These are phyloP conservation scores for Rosalia funebris DNA, from an alignment of 2,888 invertebrate species.

Conservation along the genomic window DNA sequence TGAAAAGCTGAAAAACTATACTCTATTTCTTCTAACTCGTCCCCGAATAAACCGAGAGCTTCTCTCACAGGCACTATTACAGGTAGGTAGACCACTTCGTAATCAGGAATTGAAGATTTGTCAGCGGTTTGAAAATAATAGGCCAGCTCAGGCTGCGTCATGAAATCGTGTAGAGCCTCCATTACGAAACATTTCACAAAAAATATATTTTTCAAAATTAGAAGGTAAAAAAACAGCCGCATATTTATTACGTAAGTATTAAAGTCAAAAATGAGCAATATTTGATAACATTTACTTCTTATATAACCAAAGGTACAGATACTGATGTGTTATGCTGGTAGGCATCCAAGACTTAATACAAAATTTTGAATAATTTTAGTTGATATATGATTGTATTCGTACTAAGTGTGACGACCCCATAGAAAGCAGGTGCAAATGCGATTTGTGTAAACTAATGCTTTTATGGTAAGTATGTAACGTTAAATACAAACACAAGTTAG, in stretches of 20 bases:
- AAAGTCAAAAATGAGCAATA: too few species aligned
- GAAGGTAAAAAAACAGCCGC: slow-evolving; percentile 1
- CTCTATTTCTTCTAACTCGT: slow-evolving; percentile 64
- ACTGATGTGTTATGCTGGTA: slow-evolving; percentile 36
- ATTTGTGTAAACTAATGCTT: slow-evolving; percentile 15
- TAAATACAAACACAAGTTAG: slow-evolving; percentile 37
- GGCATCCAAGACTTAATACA: slow-evolving; percentile 22
- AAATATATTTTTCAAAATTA: slow-evolving; percentile 6
- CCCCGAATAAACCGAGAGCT: slow-evolving; percentile 51
- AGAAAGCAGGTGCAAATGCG: slow-evolving; percentile 31
- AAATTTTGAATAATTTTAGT: slow-evolving; percentile 36
- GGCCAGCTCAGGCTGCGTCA: slow-evolving; percentile 63
- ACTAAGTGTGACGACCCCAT: slow-evolving; percentile 35
- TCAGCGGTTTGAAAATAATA: slow-evolving; percentile 62
- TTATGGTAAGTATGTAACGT: slow-evolving; percentile 36
- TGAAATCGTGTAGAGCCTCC: slow-evolving; percentile 58
- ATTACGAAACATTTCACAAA: slow-evolving; percentile 16
- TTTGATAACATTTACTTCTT: slow-evolving; percentile 14
- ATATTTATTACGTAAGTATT: neutral
- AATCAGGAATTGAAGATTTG: slow-evolving; percentile 65
- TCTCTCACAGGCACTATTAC: slow-evolving; percentile 53
- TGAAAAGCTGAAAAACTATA: slow-evolving; percentile 73
- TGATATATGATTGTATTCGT: slow-evolving; percentile 28
- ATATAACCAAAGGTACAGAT: slow-evolving; percentile 28
- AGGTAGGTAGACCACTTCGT: slow-evolving; percentile 72